Evolutionary conservation across 2,888 invertebrate genomes (phyloP), one percentile per base, ranked within the genome.

Genomic region (Spisula solida): DNA sequence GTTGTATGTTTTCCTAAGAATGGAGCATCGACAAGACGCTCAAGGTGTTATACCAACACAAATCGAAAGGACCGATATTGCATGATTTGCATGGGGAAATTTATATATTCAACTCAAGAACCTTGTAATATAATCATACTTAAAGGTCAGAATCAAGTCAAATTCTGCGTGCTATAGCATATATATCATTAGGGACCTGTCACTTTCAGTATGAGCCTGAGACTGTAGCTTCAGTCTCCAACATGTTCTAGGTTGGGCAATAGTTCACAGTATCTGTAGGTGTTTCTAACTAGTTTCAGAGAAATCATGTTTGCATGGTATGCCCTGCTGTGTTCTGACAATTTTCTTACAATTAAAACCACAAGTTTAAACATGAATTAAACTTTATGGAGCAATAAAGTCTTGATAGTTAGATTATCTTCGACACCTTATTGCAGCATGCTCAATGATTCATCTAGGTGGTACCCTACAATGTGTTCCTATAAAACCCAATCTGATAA

Each of bases 301-400:
- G 75, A 31, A 75, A 75, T 34, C 34, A 34, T 75, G 34, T 34
- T 31, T 75, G 31, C 75, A 75, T 75, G 75, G 31, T 75, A 18
- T 75, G 31, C 41, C 75, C 75, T 75, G 75, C 75, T 75, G 75
- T 31, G 75, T 34, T 31, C 34, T 18, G 6, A 34, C 34, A 75
- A 29, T 75, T 34, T 18, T 75, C 34, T 34, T 75, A 75, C 75
- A 75, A 75, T 75, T 75, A 75, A 75, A 75, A 75, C 75, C 75
- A 31, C 34, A 34, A 75, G n/a, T 75, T 41, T 75, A 25, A 34
- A 31, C 75, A 75, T 75, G 31, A 75, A 75, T 75, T 18, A 75
- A 75, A 75, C 31, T 75, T 75, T 75, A 75, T 75, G 75, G 29
- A 25, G 75, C 25, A 75, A 34, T 75, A 75, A 75, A 75, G 2